Base-by-base conservation (phyloP, 2,888 invertebrate genomes). In the Hypena proboscidalis region DNA sequence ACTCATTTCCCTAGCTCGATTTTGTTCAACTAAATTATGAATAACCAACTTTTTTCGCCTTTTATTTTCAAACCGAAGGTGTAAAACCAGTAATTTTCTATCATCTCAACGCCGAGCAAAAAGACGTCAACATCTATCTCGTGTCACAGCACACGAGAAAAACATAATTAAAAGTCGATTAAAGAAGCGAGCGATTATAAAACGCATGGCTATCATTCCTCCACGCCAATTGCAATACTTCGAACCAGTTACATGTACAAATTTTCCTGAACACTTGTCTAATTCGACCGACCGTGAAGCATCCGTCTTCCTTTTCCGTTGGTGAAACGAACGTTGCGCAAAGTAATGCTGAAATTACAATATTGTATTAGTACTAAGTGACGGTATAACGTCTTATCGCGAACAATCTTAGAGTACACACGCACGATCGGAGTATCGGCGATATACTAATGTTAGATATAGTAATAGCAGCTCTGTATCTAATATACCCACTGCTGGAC, bases 291-390 rank as follows among this genome's bases (percentile, higher is more conserved):
- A 76, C 73, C 86, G 76, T 83, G 71, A 80, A 79, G 69, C 64
- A 70, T 73, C 74, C 74, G 73, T 70, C 81, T 88, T 88, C 88
- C 87, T 80, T 88, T 89, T 88, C 89, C 87, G 82, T 71, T 61
- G 77, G 87, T 87, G 87, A 87, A 90, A 89, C 87, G 81, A 55
- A 25, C 14, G 61, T 89, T 88, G 78, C 83, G 84, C 74, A 86
- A 86, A 80, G 55, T 63, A 68, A 46, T 55, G 50, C 61, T 65
- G 60, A 70, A 71, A 69, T 69, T 59, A 61, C 65, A 46, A 60
- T 65, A 67, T 57, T 57, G 56, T 45, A n/a, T n/a, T n/a, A n/a
- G 50, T 40, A 42, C 26, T 32, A n/a, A 46, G 20, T 37, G 32
- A 40, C 26, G 33, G 10, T 52, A 40, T 41, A n/a, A n/a, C 30